Evolutionary conservation across 2,113 vertebrate species (phyloP).

Genomic region (Odontophorus gujanensis): DNA sequence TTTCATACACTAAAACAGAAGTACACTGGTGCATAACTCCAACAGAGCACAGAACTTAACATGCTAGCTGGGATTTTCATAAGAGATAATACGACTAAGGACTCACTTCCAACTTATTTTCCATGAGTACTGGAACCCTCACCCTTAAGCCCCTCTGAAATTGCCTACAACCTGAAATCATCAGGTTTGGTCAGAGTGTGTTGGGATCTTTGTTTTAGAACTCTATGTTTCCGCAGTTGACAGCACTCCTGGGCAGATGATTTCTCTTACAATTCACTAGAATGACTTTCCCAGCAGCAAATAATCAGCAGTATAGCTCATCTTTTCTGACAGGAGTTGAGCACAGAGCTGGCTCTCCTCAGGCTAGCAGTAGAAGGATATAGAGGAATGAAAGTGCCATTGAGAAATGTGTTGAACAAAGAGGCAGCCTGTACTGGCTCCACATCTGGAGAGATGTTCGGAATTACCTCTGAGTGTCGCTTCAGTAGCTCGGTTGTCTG

Average conservation of each 20-base stretch:
- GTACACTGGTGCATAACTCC: background rate
- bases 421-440: background rate
- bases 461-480: background rate
- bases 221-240: background rate
- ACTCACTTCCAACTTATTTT: background rate
- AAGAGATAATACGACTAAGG: background rate
- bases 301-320: constrained; percentile 65
- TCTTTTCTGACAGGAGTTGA: constrained; percentile 67
- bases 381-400: constrained; percentile 22
- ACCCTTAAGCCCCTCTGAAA: background rate
- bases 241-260: constrained; percentile 55
- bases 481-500: background rate
- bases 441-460: background rate
- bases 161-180: background rate
- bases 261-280: constrained; percentile 67
- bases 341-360: constrained; percentile 55
- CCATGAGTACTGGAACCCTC: background rate
- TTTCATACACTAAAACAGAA: background rate
- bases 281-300: constrained; percentile 72
- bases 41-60: background rate
- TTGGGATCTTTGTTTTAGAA: constrained; percentile 17
- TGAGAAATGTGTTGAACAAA: constrained; percentile 7
- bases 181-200: background rate
- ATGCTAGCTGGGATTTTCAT: background rate
- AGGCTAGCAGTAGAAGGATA: constrained; percentile 32